These are phyloP conservation scores for Oscheius sp. DNA, from an alignment of 2,888 invertebrate species.

Conservation along the genomic window DNA sequence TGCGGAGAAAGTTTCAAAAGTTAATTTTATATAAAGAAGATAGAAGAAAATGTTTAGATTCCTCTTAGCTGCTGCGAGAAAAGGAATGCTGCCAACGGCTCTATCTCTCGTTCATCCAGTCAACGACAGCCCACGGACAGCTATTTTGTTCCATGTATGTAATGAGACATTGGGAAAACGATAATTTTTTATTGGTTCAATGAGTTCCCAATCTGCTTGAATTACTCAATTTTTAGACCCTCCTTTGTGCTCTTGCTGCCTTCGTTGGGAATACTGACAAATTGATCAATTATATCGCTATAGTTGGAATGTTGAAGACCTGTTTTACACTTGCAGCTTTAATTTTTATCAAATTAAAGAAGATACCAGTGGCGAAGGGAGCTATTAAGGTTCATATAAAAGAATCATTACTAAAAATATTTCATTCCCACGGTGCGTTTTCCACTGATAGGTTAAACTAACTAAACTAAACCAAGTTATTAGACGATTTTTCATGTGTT, in stretches of 20 bases:
- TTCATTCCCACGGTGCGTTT: neutral
- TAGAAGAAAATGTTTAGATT: conserved; percentile 30
- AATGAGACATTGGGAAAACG: neutral
- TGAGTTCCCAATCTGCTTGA: neutral
- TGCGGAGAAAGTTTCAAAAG: neutral
- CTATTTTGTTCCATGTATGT: conserved; percentile 47
- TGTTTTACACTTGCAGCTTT: conserved; percentile 39
- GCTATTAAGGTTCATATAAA: conserved; percentile 33
- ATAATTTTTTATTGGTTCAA: neutral
- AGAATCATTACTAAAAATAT: too few relatives aligned
- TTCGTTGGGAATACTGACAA: conserved; percentile 48
- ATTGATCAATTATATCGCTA: conserved; percentile 48
- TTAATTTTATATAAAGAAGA: neutral
- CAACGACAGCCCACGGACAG: conserved; percentile 49
- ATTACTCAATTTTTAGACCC: conserved; percentile 38
- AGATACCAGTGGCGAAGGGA: conserved; percentile 38
- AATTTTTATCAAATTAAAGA: conserved; percentile 46
- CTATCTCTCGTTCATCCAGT: conserved; percentile 49
- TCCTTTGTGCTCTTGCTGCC: conserved; percentile 40
- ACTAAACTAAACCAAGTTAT: too few relatives aligned
- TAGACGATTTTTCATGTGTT: too few relatives aligned
- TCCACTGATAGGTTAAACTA: too few relatives aligned
- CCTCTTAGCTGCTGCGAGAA: conserved; percentile 47
- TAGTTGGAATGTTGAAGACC: conserved; percentile 41
- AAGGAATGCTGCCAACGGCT: conserved; percentile 50